A percentile compares a stretch with the other conserved stretches of the same genome.
phyloP scores from a whole-genome alignment of 2,797 vertebrate genomes.

The Acrocephalus scirpaceus region DNA sequence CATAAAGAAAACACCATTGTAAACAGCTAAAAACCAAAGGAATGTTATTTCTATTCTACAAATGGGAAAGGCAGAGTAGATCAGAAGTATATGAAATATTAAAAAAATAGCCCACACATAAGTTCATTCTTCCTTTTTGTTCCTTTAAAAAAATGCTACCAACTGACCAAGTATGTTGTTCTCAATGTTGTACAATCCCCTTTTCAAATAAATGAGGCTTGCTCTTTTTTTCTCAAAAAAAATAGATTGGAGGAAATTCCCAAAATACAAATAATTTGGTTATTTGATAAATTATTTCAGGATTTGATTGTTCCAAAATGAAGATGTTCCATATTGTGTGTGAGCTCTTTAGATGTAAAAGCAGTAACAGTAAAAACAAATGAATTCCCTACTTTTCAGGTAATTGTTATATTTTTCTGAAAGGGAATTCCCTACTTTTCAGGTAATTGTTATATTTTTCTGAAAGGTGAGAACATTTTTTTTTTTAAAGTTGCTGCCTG shows the following conservation, averaged over 20 bases:
- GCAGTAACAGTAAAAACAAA: background rate
- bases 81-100: background rate
- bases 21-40: background rate
- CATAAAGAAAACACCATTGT: background rate
- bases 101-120: background rate
- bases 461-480: background rate
- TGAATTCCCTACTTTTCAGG: background rate
- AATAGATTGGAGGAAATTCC: background rate
- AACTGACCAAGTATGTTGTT: background rate
- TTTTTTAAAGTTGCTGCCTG: background rate
- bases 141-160: background rate
- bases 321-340: background rate
- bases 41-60: background rate
- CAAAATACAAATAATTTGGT: background rate
- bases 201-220: background rate
- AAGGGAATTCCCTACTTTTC: background rate
- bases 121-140: background rate
- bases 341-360: background rate
- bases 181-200: background rate
- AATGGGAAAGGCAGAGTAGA: background rate
- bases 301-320: background rate
- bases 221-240: background rate
- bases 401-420: background rate
- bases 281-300: background rate
- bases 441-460: background rate